phyloP scores from a whole-genome alignment of 2,113 vertebrate species.

The Epinephelus fuscoguttatus region DNA sequence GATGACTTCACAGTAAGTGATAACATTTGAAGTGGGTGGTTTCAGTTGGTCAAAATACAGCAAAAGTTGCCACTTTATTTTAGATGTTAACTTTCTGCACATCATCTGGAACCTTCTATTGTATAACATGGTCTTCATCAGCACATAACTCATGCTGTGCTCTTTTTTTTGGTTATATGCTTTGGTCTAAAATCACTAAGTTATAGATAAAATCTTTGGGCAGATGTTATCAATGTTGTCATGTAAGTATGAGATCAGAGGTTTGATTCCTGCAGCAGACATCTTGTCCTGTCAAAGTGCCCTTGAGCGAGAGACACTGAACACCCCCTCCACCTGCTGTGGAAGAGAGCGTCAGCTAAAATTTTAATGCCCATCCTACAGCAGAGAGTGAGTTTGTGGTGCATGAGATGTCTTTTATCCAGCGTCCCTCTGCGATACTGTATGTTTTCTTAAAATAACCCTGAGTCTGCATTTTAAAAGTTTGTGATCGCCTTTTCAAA shows the following conservation, averaged over 20 bases:
- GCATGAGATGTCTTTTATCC: slow-evolving; percentile 49
- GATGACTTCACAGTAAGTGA: too few species aligned
- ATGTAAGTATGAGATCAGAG: not conserved
- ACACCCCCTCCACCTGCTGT: not conserved
- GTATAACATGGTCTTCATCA: not conserved
- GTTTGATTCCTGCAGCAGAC: slow-evolving; percentile 16
- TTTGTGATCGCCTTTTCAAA: slow-evolving; percentile 15
- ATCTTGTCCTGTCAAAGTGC: not conserved
- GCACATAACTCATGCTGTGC: not conserved
- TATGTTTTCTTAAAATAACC: slow-evolving; percentile 50
- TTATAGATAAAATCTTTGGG: not conserved
- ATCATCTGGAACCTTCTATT: not conserved
- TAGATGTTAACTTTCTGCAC: not conserved
- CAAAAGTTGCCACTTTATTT: too few species aligned
- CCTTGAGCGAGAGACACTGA: not conserved
- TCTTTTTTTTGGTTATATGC: not conserved
- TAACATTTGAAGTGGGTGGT: too few species aligned
- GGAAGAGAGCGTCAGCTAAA: slow-evolving; percentile 24
- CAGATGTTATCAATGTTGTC: too few species aligned
- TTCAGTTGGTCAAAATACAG: too few species aligned
- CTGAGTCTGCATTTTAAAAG: not conserved
- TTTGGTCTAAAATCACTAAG: not conserved
- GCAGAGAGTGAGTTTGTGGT: not conserved
- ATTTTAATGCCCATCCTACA: slow-evolving; percentile 46
- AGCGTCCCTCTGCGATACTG: slow-evolving; percentile 10